Percentiles rank a stretch among this genome's conserved stretches.
These are phyloP conservation scores for Uria aalge DNA, from an alignment of 2,113 vertebrate genomes.

Conservation along the genomic window DNA sequence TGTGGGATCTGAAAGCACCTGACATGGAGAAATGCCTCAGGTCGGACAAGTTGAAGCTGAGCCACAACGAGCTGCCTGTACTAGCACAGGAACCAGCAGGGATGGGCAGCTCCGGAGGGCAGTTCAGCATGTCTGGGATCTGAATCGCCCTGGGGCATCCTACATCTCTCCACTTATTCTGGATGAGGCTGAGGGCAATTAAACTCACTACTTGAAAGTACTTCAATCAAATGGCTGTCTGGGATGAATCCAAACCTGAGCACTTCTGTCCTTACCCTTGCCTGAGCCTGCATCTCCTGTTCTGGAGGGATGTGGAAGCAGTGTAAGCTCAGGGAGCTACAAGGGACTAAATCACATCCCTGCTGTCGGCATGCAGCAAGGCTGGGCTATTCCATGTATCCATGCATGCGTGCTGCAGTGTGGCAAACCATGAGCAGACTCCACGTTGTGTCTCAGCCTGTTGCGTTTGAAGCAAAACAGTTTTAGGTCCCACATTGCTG, in stretches of 20 bases:
- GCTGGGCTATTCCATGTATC: not conserved
- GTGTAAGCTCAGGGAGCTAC: not conserved
- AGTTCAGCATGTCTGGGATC: not conserved
- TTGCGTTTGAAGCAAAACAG: not conserved
- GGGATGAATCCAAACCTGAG: not conserved
- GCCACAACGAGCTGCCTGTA: not conserved
- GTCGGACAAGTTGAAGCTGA: not conserved
- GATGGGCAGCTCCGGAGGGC: not conserved
- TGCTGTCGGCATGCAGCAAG: not conserved
- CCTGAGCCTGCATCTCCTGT: not conserved
- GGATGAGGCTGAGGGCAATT: not conserved
- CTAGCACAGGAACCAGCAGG: fast-evolving
- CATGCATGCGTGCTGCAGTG: not conserved
- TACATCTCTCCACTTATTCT: not conserved
- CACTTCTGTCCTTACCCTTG: not conserved
- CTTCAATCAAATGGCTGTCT: not conserved
- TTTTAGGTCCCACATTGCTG: not conserved
- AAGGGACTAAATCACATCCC: not conserved
- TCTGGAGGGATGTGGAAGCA: not conserved
- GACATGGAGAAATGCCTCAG: fast-evolving
- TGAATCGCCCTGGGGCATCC: not conserved
- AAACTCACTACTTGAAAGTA: not conserved
- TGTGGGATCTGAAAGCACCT: not conserved
- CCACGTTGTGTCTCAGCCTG: fast-evolving
- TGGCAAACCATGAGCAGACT: not conserved